Evolutionary conservation across 2,797 vertebrate genomes (phyloP).

Genomic region (Phrynocephalus guinanensis): DNA sequence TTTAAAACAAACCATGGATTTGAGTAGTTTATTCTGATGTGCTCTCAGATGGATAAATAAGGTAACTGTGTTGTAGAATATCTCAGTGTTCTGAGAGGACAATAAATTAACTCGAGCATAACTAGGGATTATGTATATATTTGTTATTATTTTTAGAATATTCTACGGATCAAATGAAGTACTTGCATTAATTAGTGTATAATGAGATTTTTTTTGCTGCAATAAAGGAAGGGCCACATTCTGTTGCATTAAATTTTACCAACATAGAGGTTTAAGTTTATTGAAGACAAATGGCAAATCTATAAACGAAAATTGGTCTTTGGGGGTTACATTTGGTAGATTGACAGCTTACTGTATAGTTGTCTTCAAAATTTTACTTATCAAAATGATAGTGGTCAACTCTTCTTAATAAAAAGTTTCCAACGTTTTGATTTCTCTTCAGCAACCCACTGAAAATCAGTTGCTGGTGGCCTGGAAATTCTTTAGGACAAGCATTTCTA

Average conservation of each 20-base stretch:
- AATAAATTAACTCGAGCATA: neutral
- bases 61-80: slow-evolving; percentile 6
- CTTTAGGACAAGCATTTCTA: too few relatives aligned
- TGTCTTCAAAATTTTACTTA: neutral
- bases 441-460: neutral
- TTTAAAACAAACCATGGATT: slow-evolving; percentile 31
- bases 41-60: neutral
- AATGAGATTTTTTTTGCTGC: neutral
- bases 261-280: neutral
- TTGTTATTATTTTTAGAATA: slow-evolving; percentile 2
- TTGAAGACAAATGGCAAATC: neutral
- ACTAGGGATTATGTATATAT: slow-evolving; percentile 1
- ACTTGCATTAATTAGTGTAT: neutral
- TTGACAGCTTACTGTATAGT: neutral
- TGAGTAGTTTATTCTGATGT: slow-evolving; percentile 25
- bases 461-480: too few relatives aligned
- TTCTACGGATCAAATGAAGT: neutral
- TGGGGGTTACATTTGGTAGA: neutral
- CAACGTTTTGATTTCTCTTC: too few relatives aligned
- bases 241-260: neutral
- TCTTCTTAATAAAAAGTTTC: neutral
- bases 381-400: neutral
- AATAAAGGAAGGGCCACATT: neutral
- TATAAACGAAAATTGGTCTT: neutral
- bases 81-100: neutral